Conservation (phyloP, 2,797 vertebrate species). For the Scolopax rusticola region DNA sequence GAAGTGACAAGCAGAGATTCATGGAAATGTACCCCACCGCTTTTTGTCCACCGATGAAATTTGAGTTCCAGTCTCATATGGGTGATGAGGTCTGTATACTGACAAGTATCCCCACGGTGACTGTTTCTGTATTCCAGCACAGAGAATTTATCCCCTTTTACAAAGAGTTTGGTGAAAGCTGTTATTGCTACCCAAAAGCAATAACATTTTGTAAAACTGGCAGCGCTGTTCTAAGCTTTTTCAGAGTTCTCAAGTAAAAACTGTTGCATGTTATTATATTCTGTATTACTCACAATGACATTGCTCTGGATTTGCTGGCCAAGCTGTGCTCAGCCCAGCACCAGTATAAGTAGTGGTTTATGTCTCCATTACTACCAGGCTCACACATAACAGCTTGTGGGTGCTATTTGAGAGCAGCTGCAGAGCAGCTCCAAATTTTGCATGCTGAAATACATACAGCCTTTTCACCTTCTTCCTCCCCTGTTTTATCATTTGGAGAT, state of each 20-base stretch:
- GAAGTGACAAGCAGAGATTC: conserved; percentile 96
- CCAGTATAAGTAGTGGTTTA: not conserved
- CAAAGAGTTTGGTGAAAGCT: conserved; percentile 13
- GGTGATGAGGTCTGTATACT: conserved; percentile 91
- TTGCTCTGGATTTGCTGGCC: not conserved
- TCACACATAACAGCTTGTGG: not conserved
- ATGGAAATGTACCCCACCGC: conserved; percentile 98
- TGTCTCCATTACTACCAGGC: not conserved
- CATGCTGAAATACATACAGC: not conserved
- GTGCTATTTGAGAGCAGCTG: not conserved
- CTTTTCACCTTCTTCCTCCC: not conserved
- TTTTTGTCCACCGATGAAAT: conserved; percentile 95
- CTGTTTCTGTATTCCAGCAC: not conserved
- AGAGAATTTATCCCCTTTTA: conserved; percentile 24
- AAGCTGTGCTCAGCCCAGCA: not conserved
- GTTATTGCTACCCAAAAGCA: not conserved
- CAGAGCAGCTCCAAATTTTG: not conserved
- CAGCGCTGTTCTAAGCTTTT: not conserved
- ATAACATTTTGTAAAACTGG: not conserved
- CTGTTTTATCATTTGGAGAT: not conserved
- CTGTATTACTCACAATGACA: not conserved
- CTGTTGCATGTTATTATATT: not conserved
- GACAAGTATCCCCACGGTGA: not conserved
- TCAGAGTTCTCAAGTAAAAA: conserved; percentile 1
- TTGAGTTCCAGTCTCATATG: conserved; percentile 98